phyloP scores from a whole-genome alignment of 2,797 vertebrate genomes.

The Bradypodion pumilum region DNA sequence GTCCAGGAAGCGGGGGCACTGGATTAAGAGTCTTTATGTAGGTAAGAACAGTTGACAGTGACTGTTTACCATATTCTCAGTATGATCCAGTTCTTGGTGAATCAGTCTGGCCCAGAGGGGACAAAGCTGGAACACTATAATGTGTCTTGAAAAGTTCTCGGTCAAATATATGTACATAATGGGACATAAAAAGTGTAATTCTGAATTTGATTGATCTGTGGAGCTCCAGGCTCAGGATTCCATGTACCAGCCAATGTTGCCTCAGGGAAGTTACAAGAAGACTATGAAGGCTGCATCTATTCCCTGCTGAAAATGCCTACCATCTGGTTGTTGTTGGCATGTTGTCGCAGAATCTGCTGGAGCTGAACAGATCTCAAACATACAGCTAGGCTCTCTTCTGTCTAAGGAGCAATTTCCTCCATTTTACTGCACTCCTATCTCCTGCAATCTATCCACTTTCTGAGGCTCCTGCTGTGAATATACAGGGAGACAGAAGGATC shows the following conservation, averaged over 20 bases:
- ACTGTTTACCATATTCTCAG: background rate
- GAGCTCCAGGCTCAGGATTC: background rate
- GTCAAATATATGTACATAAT: too few species aligned
- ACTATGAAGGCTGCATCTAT: too few species aligned
- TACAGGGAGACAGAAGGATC: background rate
- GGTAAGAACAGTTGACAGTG: background rate
- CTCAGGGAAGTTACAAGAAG: background rate
- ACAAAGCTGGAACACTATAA: background rate
- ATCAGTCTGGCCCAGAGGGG: background rate
- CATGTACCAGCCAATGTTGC: background rate
- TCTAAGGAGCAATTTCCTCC: background rate
- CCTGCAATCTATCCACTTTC: background rate
- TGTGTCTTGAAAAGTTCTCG: background rate
- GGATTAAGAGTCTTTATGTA: background rate
- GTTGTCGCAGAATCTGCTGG: background rate
- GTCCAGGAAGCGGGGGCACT: fast-evolving
- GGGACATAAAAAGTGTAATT: background rate
- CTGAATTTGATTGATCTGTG: background rate
- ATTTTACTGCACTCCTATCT: background rate
- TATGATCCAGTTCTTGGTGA: background rate
- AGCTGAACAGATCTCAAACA: background rate
- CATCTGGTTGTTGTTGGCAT: background rate
- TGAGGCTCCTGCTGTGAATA: background rate
- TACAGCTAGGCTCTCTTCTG: background rate
- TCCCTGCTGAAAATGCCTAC: background rate